A percentile compares a stretch with the other conserved stretches of the same genome.
These are phyloP conservation scores for Acanthochromis polyacanthus DNA, from an alignment of 2,113 vertebrate genomes.

Conservation along the genomic window DNA sequence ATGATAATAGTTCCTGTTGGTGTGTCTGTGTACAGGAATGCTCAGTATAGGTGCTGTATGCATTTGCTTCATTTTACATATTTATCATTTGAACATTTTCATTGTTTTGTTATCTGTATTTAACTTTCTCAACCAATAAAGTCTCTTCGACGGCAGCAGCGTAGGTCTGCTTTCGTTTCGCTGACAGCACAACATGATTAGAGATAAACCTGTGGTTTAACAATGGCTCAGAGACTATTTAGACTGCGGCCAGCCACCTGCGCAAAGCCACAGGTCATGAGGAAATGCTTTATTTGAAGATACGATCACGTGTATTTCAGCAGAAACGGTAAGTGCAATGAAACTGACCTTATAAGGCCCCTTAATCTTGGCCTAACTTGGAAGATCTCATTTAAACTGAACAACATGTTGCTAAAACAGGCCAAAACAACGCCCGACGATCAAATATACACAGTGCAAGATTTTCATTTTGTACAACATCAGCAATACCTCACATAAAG, in stretches of 20 bases:
- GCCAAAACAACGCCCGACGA: not conserved
- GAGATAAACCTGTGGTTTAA: constrained; percentile 33
- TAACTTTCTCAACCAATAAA: too few species aligned
- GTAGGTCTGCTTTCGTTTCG: constrained; percentile 41
- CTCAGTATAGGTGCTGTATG: too few species aligned
- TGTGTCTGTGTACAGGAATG: too few species aligned
- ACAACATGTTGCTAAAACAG: not conserved
- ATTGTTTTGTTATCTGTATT: too few species aligned
- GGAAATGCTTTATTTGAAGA: constrained; percentile 40
- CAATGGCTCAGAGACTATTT: not conserved
- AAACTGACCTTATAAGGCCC: not conserved
- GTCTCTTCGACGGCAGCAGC: not conserved
- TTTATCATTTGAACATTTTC: too few species aligned
- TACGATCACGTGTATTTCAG: not conserved
- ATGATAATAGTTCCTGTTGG: not conserved
- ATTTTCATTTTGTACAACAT: not conserved
- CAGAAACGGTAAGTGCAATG: constrained; percentile 28
- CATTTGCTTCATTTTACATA: too few species aligned
- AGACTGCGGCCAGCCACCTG: not conserved
- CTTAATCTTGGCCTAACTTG: not conserved
- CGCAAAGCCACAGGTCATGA: constrained; percentile 55
- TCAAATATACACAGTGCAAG: not conserved
- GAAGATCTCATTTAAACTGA: not conserved
- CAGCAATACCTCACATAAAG: not conserved
- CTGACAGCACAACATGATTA: constrained; percentile 4